A percentile compares a stretch with the other conserved stretches of the same genome.
These are phyloP conservation scores for Zaprionus nigranus DNA, from an alignment of 1,140 invertebrate genomes.

Conservation along the genomic window DNA sequence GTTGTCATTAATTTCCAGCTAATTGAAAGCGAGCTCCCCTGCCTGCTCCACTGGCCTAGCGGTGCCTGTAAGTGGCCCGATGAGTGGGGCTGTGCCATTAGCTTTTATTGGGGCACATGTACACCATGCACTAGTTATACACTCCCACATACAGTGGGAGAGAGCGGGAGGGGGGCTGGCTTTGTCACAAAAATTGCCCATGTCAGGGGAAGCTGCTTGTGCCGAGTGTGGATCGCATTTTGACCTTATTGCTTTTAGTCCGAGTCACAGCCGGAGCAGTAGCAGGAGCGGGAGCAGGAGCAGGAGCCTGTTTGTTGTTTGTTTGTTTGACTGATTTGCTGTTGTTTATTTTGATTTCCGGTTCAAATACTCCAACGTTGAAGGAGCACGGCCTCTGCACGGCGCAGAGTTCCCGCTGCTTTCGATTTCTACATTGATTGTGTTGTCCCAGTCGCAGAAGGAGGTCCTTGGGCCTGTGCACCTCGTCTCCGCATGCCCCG, in stretches of 20 bases:
- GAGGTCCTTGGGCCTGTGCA: constrained; percentile 22
- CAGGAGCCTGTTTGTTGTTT: constrained; percentile 60
- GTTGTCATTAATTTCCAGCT: constrained; percentile 44
- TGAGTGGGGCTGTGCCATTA: constrained; percentile 49
- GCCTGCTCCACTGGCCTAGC: neutral
- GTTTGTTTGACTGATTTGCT: constrained; percentile 81
- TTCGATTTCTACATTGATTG: constrained; percentile 77
- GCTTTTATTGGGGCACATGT: constrained; percentile 52
- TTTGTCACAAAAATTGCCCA: constrained; percentile 48
- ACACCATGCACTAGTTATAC: neutral
- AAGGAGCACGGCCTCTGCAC: constrained; percentile 18
- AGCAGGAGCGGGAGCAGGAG: neutral
- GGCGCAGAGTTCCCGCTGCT: constrained; percentile 46
- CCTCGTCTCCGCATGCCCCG: neutral
- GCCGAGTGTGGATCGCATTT: constrained; percentile 21
- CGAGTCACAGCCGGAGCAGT: constrained; percentile 9
- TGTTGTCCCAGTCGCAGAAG: constrained; percentile 64
- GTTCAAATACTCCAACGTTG: constrained; percentile 64
- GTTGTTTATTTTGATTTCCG: constrained; percentile 81
- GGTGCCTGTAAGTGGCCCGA: constrained; percentile 35
- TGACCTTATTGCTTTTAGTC: constrained; percentile 74
- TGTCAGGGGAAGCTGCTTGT: constrained; percentile 7
- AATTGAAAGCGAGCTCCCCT: constrained; percentile 31
- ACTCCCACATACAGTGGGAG: constrained; percentile 1
- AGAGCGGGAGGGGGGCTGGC: constrained; percentile 1